A percentile compares a stretch with the other conserved stretches of the same genome.
Conservation (phyloP, 2,113 vertebrate genomes). For the Atractosteus spatula region DNA sequence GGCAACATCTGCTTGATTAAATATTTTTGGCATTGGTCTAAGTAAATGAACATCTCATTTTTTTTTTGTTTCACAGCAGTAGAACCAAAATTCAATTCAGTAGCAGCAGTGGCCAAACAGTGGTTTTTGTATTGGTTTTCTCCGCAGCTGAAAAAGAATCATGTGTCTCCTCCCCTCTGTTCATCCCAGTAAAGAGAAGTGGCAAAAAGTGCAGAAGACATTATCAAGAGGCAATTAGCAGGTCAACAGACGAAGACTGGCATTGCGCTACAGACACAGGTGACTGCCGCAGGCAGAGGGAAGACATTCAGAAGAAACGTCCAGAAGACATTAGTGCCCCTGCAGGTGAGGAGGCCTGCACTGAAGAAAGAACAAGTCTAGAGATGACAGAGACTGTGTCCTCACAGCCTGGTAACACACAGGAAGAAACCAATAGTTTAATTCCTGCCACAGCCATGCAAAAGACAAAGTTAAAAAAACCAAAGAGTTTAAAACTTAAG, state of each 20-base stretch:
- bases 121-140: constrained; percentile 9
- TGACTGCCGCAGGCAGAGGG: constrained; percentile 12
- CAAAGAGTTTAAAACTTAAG: not conserved
- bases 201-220: constrained; percentile 44
- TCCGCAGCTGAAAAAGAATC: constrained; percentile 41
- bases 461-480: constrained; percentile 16
- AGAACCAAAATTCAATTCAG: no score
- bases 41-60: no score
- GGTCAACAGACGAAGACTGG: constrained; percentile 58
- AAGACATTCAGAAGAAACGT: constrained; percentile 35
- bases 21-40: no score
- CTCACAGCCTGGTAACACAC: not conserved
- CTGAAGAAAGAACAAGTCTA: constrained; percentile 6
- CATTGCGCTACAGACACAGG: constrained; percentile 29
- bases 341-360: constrained; percentile 13
- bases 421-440: constrained; percentile 13
- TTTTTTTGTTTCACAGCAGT: no score
- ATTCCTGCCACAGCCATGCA: not conserved
- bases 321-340: constrained; percentile 28
- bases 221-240: constrained; percentile 26
- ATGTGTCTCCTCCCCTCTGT: constrained; percentile 59
- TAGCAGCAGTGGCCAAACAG: no score
- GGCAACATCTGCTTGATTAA: no score
- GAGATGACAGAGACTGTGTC: constrained; percentile 21
- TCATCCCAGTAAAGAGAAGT: constrained; percentile 46